Evolutionary conservation across 2,113 vertebrate genomes (phyloP).

Genomic region (Microcebus jonahi): DNA sequence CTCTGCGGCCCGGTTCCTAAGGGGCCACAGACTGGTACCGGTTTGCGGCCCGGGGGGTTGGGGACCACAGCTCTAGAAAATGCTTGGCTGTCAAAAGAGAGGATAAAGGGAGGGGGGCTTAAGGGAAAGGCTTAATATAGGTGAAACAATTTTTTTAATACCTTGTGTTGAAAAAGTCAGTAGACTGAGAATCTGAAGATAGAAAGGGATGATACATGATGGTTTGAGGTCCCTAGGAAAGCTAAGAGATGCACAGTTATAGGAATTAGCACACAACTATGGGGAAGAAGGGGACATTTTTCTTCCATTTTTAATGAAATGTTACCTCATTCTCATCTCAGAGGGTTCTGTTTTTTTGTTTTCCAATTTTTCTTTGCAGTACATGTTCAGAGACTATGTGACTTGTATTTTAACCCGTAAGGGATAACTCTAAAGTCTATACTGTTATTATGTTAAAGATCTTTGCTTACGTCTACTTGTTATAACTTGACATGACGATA

Average conservation of each 20-base stretch:
- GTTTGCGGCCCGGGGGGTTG: too few relatives aligned
- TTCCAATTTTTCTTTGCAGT: background rate
- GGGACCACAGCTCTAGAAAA: background rate
- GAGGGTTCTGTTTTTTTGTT: background rate
- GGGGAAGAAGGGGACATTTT: too few relatives aligned
- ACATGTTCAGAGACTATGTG: background rate
- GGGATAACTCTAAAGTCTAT: background rate
- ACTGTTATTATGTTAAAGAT: background rate
- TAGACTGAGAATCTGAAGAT: background rate
- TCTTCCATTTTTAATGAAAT: background rate
- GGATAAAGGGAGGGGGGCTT: background rate
- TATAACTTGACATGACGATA: background rate
- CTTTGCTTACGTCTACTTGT: background rate
- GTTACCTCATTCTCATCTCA: background rate
- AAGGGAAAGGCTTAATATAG: background rate
- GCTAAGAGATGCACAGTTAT: too few relatives aligned
- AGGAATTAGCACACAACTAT: rapidly evolving
- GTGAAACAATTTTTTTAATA: background rate
- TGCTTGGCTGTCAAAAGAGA: background rate
- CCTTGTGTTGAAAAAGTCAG: background rate
- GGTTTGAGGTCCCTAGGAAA: background rate
- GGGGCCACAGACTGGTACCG: too few relatives aligned
- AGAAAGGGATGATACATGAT: background rate
- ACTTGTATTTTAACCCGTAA: background rate
- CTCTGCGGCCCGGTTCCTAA: too few relatives aligned